These are phyloP conservation scores for Hypotaenidia philippensis DNA, from an alignment of 2,797 vertebrate genomes.

Conservation along the genomic window DNA sequence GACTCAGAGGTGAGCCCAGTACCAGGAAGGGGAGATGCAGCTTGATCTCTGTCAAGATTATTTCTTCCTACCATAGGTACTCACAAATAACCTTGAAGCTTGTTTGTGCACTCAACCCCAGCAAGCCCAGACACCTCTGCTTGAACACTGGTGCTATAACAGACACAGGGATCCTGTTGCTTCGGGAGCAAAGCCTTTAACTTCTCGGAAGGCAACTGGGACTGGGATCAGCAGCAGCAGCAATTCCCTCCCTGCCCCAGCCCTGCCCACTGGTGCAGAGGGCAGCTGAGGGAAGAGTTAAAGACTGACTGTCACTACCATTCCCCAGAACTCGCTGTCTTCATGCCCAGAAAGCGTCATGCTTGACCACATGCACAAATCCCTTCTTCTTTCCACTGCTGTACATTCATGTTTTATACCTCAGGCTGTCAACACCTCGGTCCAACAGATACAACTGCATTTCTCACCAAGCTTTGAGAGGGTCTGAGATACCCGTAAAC, in stretches of 20 bases:
- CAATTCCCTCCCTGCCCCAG: fast-evolving
- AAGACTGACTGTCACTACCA: not conserved
- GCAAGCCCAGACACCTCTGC: fast-evolving
- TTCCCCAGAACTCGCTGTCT: not conserved
- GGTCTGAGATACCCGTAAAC: not conserved
- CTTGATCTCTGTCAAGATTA: not conserved
- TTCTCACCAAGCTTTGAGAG: not conserved
- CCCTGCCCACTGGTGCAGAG: not conserved
- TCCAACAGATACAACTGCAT: not conserved
- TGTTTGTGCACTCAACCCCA: not conserved
- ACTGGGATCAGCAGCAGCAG: not conserved
- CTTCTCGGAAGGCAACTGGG: not conserved
- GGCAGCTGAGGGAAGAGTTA: not conserved
- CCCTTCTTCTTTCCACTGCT: not conserved
- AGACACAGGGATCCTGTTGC: not conserved
- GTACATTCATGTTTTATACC: too few species aligned
- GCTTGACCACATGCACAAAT: fast-evolving
- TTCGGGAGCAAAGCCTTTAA: not conserved
- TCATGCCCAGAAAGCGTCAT: not conserved
- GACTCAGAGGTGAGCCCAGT: fast-evolving
- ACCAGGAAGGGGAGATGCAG: not conserved
- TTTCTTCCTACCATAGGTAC: too few species aligned
- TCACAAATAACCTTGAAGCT: not conserved
- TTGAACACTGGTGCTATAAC: not conserved
- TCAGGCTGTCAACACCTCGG: not conserved